Base-by-base conservation (phyloP, 2,113 vertebrate genomes). In the Trematocara stigmaticum region DNA sequence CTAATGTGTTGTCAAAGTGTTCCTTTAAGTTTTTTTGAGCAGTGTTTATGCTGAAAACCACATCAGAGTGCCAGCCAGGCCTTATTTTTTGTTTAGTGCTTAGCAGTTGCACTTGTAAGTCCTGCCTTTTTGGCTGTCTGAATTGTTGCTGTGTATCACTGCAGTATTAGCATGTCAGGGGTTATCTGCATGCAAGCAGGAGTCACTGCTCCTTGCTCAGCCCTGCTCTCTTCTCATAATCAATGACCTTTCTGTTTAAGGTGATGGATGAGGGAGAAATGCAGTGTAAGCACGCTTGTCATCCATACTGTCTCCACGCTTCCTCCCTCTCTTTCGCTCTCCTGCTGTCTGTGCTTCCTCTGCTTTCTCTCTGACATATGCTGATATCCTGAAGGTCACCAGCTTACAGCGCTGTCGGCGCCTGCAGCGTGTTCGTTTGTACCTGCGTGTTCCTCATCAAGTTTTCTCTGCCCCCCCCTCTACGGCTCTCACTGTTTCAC, bases 171-270 rank as follows among this genome's bases (percentile, higher is more conserved):
- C 89, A 87, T 93, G 93, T 93, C 87, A 82, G 9, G 51, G 79
- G 79, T 84, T 82, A 87, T 89, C 81, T 89, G 91, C 89, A 87
- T 93, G 89, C 79, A 85, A 55, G 81, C 82, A 87, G 74, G 88
- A 89, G 88, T 91, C 79, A 13, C 80, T 8, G 9, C 84, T 86
- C 82, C 66, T 49, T 82, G 84, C 85, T 78, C 80, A 29, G 88
- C 81, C 80, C 79, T 66, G 78, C 87, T 90, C 90, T 74, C 90
- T 34, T 64, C 91, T 90, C 90, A 84, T 90, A 93, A 95, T 93
- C 92, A 89, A 93, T 95, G 93, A 95, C 94, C 96, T 95, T 94
- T 95, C 87, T 90, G 90, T 90, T 87, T 90, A 87, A 86, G 91
- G 89, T 95, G 94, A 95, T 93, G 93, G 93, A 96, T 93, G 94